Evolutionary conservation across 2,797 vertebrate species (phyloP), one percentile per base, ranked within the genome.

Genomic region (Aphelocoma californica): DNA sequence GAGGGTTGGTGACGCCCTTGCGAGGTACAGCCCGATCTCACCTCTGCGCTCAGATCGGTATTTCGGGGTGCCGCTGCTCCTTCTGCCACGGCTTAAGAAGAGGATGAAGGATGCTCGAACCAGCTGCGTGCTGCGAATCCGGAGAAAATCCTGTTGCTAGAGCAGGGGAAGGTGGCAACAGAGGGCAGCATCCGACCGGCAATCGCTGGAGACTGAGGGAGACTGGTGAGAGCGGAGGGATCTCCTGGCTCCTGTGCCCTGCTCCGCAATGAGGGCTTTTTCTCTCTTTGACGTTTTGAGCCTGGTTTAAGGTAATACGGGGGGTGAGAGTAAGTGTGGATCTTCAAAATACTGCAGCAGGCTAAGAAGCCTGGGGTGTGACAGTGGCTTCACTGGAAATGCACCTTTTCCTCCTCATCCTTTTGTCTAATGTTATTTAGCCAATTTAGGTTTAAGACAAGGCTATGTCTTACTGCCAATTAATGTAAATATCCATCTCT

Each of bases 71-170:
- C 31, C 0, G 0, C 3, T 40, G 38, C 19, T 50, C 18, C 21
- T 25, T 18, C 1, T 6, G 44, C 36, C 17, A 0, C 8, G 14
- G 34, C 38, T 56, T 3, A 9, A 6, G 13, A 10, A 9, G 18
- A 19, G 45, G 24, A 10, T 21, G 31, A 21, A 58, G 16, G 17
- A 5, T 6, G 9, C 5, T 47, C 3, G 1, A 12, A 6, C 6
- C 0, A 0, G 0, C 7, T 0, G 4, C 31, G 26, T 34, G 71
- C 29, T 0, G 0, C 5, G 38, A 10, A 0, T 25, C 9, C 51
- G 1, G 48, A 28, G 47, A 18, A 48, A 5, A 15, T 3, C 4
- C 11, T 2, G 0, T 47, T 9, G 0, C 3, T 19, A 24, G 21
- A 18, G 84, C 20, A 5, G 2, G 44, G 5, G 66, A 14, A 26